phyloP scores from a whole-genome alignment of 2,797 vertebrate genomes.

The Ispidina lecontei region DNA sequence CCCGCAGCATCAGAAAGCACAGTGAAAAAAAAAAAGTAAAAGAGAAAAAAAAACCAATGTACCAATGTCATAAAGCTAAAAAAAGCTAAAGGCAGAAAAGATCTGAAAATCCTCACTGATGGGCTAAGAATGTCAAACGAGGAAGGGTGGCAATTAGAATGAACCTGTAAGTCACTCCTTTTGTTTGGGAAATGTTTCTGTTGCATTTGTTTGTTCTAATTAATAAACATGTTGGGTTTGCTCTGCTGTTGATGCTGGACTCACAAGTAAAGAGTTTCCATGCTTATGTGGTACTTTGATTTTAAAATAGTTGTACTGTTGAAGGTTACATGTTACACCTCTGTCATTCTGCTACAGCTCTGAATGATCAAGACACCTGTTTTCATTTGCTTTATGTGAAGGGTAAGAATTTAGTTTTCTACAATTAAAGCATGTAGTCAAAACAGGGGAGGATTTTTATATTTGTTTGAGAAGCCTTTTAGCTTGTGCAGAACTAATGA shows the following conservation, averaged over 20 bases:
- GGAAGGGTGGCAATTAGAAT: not conserved
- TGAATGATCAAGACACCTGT: not conserved
- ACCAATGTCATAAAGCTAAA: not conserved
- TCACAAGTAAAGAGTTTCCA: not conserved
- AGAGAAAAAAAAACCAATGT: not conserved
- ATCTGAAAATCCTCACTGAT: not conserved
- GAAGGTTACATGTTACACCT: not conserved
- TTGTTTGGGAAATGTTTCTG: not conserved
- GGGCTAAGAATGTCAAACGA: not conserved
- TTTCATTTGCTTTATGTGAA: not conserved
- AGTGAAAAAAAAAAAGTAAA: not conserved
- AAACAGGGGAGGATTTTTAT: not conserved
- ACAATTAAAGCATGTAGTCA: not conserved
- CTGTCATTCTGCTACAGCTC: not conserved
- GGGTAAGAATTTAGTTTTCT: not conserved
- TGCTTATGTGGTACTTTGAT: not conserved
- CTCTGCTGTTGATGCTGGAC: not conserved
- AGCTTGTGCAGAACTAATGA: not conserved
- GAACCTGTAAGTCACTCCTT: not conserved
- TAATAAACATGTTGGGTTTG: not conserved
- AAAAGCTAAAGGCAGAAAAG: not conserved
- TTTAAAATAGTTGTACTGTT: not conserved
- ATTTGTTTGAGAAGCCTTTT: not conserved
- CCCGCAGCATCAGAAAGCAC: not conserved
- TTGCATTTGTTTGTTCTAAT: not conserved